These are phyloP conservation scores for Rosalia funebris DNA, from an alignment of 2,888 invertebrate genomes.

Conservation along the genomic window DNA sequence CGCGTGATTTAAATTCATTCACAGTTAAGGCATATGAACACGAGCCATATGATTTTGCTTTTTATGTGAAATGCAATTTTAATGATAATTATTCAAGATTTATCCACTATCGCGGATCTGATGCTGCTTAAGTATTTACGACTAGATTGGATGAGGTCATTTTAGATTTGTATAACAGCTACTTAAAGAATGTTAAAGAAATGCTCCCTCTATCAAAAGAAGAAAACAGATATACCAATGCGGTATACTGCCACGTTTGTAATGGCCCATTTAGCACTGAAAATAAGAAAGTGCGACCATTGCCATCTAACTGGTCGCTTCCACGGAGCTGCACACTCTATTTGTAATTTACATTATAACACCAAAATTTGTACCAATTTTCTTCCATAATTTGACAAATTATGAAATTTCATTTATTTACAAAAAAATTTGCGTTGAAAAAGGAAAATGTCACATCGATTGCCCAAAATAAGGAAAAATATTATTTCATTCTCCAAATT, in stretches of 20 bases:
- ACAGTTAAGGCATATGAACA: background rate
- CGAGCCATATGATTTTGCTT: background rate
- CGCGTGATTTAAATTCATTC: background rate
- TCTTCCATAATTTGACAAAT: conserved; percentile 14
- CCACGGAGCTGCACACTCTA: background rate
- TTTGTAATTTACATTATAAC: conserved; percentile 8
- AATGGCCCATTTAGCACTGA: background rate
- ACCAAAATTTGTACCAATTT: conserved; percentile 8
- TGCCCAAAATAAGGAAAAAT: conserved; percentile 5
- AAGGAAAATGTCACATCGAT: background rate
- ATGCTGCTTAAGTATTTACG: conserved; percentile 6
- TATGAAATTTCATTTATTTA: conserved; percentile 6
- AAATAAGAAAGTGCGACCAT: conserved; percentile 2
- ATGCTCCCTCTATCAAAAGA: conserved; percentile 1
- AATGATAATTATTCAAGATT: background rate
- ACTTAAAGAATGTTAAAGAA: background rate
- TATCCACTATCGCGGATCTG: background rate
- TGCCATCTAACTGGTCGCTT: conserved; percentile 1
- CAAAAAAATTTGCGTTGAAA: background rate
- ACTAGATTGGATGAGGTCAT: background rate
- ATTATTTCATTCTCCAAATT: conserved; percentile 6
- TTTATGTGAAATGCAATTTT: background rate
- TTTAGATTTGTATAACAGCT: background rate
- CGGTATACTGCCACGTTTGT: background rate
- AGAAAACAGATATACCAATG: background rate